phyloP scores from a whole-genome alignment of 2,113 vertebrate genomes.

The Pituophis catenifer region DNA sequence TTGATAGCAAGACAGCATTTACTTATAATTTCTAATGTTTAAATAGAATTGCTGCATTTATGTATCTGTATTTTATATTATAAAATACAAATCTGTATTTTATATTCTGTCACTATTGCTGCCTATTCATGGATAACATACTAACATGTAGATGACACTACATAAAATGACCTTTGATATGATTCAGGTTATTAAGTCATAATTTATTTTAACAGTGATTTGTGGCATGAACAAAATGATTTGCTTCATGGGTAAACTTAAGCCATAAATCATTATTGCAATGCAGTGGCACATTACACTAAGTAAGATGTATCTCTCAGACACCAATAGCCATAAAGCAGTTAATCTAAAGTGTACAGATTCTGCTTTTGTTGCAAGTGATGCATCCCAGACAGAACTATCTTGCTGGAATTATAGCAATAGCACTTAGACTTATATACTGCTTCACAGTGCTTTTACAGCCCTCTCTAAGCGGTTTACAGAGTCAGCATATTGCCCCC shows the following conservation, averaged over 20 bases:
- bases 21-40: background rate
- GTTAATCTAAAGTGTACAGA: background rate
- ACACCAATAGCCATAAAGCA: background rate
- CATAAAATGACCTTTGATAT: background rate
- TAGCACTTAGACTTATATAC: too few relatives aligned
- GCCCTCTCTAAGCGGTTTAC: too few relatives aligned
- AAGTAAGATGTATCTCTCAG: background rate
- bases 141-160: background rate
- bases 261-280: background rate
- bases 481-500: too few relatives aligned
- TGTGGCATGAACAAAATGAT: background rate
- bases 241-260: background rate
- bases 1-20: background rate
- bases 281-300: background rate
- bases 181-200: background rate
- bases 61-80: background rate
- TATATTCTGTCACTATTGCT: background rate
- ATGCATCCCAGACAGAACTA: background rate
- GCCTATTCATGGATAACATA: background rate
- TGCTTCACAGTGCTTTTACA: too few relatives aligned
- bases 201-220: background rate
- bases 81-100: background rate
- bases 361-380: background rate
- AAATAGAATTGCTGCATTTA: background rate
- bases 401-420: background rate